Evolutionary conservation across 1,140 invertebrate species (phyloP).

Genomic region (Ptiloglossa arizonensis): DNA sequence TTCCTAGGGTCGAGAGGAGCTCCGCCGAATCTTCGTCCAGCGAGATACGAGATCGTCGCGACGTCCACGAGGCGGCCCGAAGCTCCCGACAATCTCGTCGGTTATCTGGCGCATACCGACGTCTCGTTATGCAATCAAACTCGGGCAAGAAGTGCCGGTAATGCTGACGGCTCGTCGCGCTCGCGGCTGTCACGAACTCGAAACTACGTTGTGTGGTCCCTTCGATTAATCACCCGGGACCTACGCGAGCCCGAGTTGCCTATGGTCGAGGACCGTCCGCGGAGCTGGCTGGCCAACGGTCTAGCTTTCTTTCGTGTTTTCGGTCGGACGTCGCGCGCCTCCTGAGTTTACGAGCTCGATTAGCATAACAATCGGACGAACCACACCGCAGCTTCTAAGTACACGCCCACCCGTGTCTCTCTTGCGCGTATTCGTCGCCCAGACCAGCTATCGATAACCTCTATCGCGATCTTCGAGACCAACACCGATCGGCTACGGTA

Average conservation of each 20-base stretch:
- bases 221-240: slow-evolving; percentile 22
- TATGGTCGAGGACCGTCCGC: slow-evolving; percentile 16
- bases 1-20: slow-evolving; percentile 3
- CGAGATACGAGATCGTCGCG: slow-evolving; percentile 32
- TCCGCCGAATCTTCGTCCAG: slow-evolving; percentile 8
- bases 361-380: slow-evolving; percentile 45
- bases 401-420: slow-evolving; percentile 30
- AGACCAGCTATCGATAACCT: too few relatives aligned
- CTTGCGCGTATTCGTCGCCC: too few relatives aligned
- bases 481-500: too few relatives aligned
- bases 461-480: too few relatives aligned
- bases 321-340: slow-evolving; percentile 11
- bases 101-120: slow-evolving; percentile 36
- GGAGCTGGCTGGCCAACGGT: neutral
- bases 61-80: slow-evolving; percentile 3
- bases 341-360: slow-evolving; percentile 46
- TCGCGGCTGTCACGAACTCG: slow-evolving; percentile 8
- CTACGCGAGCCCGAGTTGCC: slow-evolving; percentile 4
- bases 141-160: slow-evolving; percentile 29
- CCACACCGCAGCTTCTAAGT: slow-evolving; percentile 11
- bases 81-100: neutral
- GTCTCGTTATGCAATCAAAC: slow-evolving; percentile 44
- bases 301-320: slow-evolving; percentile 7
- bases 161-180: slow-evolving; percentile 27
- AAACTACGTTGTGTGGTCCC: slow-evolving; percentile 33